A percentile compares a stretch with the other conserved stretches of the same genome.
phyloP scores from a whole-genome alignment of 2,888 invertebrate genomes.

The Choristoneura rosaceana region DNA sequence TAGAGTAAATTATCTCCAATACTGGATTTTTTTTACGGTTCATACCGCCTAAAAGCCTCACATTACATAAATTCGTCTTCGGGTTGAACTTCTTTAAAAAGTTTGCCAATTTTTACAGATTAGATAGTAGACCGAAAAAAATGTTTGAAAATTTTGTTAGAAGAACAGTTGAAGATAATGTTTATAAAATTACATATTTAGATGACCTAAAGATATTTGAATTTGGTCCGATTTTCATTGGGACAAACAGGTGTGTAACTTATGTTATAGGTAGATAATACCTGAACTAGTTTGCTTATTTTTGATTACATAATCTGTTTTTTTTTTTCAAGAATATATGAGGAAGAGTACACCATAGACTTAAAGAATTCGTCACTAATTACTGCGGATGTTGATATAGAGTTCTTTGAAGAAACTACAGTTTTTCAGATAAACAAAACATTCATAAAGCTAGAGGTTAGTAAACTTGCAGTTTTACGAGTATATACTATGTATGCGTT shows the following conservation, averaged over 20 bases:
- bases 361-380: slow-evolving; percentile 84
- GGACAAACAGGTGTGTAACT: slow-evolving; percentile 60
- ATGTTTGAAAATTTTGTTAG: slow-evolving; percentile 77
- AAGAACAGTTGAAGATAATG: slow-evolving; percentile 67
- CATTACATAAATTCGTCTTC: background rate
- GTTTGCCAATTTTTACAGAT: slow-evolving; percentile 54
- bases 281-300: background rate
- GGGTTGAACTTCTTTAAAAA: background rate
- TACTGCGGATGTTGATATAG: slow-evolving; percentile 75
- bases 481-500: too few relatives aligned
- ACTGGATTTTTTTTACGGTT: too few relatives aligned
- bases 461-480: too few relatives aligned
- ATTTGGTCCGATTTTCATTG: slow-evolving; percentile 79
- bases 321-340: slow-evolving; percentile 68
- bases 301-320: background rate
- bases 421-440: slow-evolving; percentile 78
- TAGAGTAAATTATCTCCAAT: background rate
- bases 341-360: slow-evolving; percentile 77
- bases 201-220: slow-evolving; percentile 76
- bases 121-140: slow-evolving; percentile 79
- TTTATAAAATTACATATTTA: slow-evolving; percentile 75
- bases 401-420: slow-evolving; percentile 71
- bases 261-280: background rate
- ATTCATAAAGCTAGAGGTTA: slow-evolving; percentile 66
- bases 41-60: too few relatives aligned